A percentile compares a stretch with the other conserved stretches of the same genome.
Evolutionary conservation across 2,113 vertebrate species (phyloP).

Genomic region (Trematomus loennbergii): DNA sequence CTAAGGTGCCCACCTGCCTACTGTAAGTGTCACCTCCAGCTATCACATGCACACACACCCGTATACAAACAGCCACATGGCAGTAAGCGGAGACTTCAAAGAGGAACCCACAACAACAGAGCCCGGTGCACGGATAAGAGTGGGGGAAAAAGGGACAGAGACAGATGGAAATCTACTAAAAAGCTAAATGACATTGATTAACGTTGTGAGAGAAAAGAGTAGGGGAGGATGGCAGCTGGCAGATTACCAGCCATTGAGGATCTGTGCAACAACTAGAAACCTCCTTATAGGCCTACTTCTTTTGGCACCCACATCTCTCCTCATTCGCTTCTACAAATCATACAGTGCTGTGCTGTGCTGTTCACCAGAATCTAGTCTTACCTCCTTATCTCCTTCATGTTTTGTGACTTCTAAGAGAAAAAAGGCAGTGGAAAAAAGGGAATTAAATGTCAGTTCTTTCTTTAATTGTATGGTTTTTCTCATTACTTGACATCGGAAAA

Average conservation of each 20-base stretch:
- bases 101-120: conserved; percentile 36
- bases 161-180: conserved; percentile 5
- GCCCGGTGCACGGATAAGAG: conserved; percentile 16
- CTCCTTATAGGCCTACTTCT: conserved; percentile 1
- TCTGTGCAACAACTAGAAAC: conserved; percentile 38
- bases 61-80: conserved; percentile 2
- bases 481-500: background rate
- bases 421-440: background rate
- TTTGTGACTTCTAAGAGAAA: background rate
- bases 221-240: background rate
- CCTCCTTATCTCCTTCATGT: background rate
- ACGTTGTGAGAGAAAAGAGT: background rate
- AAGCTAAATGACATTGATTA: conserved; percentile 26
- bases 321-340: conserved; percentile 18
- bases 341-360: background rate
- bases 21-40: conserved; percentile 18
- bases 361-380: background rate
- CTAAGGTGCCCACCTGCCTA: background rate
- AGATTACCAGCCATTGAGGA: conserved; percentile 24
- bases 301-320: background rate
- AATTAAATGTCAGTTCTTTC: background rate
- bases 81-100: conserved; percentile 41
- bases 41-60: conserved; percentile 8
- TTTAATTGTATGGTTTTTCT: background rate
- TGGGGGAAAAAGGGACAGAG: background rate